Evolutionary conservation across 2,797 vertebrate species (phyloP).

Genomic region (Alca torda): DNA sequence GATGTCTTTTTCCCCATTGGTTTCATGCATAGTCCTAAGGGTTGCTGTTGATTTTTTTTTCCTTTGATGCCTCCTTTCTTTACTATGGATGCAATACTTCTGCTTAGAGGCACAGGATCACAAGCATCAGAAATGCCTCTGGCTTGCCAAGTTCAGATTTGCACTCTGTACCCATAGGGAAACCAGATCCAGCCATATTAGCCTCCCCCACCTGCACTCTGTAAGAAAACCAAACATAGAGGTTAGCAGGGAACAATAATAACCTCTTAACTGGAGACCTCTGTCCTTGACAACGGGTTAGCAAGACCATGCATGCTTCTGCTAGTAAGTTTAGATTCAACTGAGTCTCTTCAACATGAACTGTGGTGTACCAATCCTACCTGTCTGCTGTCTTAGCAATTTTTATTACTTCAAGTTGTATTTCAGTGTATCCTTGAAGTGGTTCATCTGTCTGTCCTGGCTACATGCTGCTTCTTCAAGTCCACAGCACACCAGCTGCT

Average conservation of each 20-base stretch:
- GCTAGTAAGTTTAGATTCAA: not conserved
- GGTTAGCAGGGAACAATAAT: not conserved
- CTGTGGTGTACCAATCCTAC: not conserved
- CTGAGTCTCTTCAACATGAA: not conserved
- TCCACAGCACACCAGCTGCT: not conserved
- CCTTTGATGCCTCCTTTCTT: not conserved
- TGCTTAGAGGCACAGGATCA: not conserved
- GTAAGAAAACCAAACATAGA: not conserved
- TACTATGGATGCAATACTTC: not conserved
- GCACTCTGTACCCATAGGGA: not conserved
- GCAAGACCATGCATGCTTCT: not conserved
- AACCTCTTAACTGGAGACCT: not conserved
- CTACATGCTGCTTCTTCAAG: not conserved
- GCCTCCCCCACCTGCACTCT: rapidly evolving
- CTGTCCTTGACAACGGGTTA: not conserved
- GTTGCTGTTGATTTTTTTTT: not conserved
- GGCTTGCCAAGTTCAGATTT: not conserved
- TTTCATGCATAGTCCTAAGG: not conserved
- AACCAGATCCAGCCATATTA: not conserved
- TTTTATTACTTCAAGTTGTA: not conserved
- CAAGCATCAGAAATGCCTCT: not conserved
- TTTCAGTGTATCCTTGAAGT: not conserved
- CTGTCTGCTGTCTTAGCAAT: not conserved
- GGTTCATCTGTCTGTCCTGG: not conserved
- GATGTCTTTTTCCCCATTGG: not conserved